Evolutionary conservation across 1,140 invertebrate genomes (phyloP), one percentile per base, ranked within the genome.

Genomic region (Calliopsis andreniformis): DNA sequence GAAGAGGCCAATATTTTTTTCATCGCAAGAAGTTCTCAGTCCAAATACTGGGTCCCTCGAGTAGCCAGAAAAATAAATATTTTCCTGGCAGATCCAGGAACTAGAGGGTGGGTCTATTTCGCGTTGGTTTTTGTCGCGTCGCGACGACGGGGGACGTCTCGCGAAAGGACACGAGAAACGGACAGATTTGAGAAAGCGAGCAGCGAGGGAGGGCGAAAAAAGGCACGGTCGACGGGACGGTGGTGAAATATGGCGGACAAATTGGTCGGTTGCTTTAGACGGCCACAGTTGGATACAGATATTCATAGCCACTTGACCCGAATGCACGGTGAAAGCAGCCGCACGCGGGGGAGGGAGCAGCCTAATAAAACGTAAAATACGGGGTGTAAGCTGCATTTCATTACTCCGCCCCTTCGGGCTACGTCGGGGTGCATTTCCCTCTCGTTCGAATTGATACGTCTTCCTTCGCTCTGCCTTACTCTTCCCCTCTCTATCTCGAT

Each of bases 261-360:
- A 79, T 84, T 78, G 83, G 73, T 61, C 58, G 75, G 77, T 82
- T 80, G 83, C 73, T 75, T 70, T 75, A 68, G 83, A 83, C 73
- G 80, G 70, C 56, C 59, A 53, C 79, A 51, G 68, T 68, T 79
- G 72, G 71, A 78, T 80, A 79, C 83, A 81, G 77, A 82, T 85
- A 86, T 85, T 85, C 80, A 82, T 86, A 86, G 84, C 80, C 78
- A 83, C 77, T 85, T 85, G 83, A 86, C 83, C 84, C 73, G 80
- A 86, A 86, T 85, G 77, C 72, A 71, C 45, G 35, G 79, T 20
- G 28, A 53, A 56, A 64, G 76, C 62, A 62, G 45, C 39, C 39
- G 30, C 6, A 25, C 16, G n/a, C n/a, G 68, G 20, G 28, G 35
- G 16, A 43, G 32, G 35, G 70, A 28, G 69, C 61, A 71, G 61